These are phyloP conservation scores for Periophthalmodon schlosseri DNA, from an alignment of 2,113 vertebrate species.

Conservation along the genomic window DNA sequence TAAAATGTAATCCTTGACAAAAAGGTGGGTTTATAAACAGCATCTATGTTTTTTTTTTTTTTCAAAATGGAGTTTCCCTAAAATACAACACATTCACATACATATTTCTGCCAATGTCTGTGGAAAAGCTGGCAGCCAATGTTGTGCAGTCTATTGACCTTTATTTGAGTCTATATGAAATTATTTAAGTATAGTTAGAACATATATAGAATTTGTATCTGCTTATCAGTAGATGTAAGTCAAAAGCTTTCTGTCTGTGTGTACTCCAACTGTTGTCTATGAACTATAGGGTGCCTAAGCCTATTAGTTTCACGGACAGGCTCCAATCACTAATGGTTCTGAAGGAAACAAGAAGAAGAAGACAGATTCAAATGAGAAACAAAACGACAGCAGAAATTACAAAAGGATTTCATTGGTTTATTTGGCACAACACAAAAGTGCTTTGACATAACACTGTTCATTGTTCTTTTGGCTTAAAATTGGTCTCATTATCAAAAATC, in stretches of 20 bases:
- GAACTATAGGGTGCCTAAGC: neutral
- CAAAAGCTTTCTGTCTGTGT: neutral
- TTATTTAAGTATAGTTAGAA: too few species aligned
- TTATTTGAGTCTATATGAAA: neutral
- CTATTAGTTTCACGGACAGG: neutral
- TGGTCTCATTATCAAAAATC: constrained; percentile 33
- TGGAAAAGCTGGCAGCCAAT: neutral
- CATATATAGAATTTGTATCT: neutral
- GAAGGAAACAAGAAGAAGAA: neutral
- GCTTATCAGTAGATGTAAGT: neutral
- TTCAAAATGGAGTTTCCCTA: neutral
- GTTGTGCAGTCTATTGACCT: too few species aligned
- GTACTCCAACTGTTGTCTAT: too few species aligned
- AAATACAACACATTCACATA: too few species aligned
- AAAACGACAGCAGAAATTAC: constrained; percentile 35
- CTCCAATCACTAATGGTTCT: neutral
- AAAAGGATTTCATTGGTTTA: constrained; percentile 61
- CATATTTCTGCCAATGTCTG: neutral
- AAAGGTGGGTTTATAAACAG: neutral
- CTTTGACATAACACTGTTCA: constrained; percentile 72
- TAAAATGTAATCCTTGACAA: neutral
- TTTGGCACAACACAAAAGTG: constrained; percentile 80
- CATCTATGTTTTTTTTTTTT: neutral
- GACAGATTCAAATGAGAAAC: neutral
- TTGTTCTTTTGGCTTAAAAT: constrained; percentile 54